Base-by-base conservation (phyloP, 2,888 invertebrate genomes). In the Gymnocheta viridis region DNA sequence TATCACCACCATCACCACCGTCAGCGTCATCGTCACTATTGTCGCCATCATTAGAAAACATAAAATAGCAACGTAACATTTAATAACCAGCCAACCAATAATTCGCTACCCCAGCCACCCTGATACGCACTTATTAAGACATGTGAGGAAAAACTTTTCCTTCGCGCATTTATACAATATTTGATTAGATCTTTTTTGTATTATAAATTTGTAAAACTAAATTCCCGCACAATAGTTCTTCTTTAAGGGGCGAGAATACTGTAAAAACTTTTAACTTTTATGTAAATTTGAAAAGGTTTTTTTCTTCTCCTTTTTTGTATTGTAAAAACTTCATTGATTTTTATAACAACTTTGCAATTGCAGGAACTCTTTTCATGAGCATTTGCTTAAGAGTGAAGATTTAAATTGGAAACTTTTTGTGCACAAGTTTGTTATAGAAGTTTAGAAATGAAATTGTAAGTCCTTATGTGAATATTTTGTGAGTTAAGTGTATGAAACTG, bases 61-160 rank as follows among this genome's bases (percentile, higher is more conserved):
- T 70, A 77, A 84, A 80, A 81, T 70, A 51, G 69, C 84, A 81
- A 7, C 41, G 81, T 70, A 73, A 69, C 77, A 84, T 81, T 81
- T 74, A 84, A 84, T 78, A 84, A 81, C 41, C 60, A 54, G 10
- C 64, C 60, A 67, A 47, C 69, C 77, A 44, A 41, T 29, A 62
- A 69, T 74, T 74, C 22, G 9, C 62, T 12, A 5, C 2, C 32
- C 5, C 47, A n/a, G 17, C 10, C 12, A 1, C 22, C 38, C 9
- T 17, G 22, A 32, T 24, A 73, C 22, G 29, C 41, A 29, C 38
- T 12, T 27, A 22, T 6, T 22, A 0, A 6, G 2, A 41, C n/a
- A n/a, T 4, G 9, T n/a, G 7, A 2, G 10, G 0, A 14, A 12
- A 12, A 9, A 5, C 12, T 44, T 27, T 9, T 24, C 4, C 22